A percentile compares a stretch with the other conserved stretches of the same genome.
Conservation (phyloP, 2,888 invertebrate genomes). For the Heteromurus nitidus region DNA sequence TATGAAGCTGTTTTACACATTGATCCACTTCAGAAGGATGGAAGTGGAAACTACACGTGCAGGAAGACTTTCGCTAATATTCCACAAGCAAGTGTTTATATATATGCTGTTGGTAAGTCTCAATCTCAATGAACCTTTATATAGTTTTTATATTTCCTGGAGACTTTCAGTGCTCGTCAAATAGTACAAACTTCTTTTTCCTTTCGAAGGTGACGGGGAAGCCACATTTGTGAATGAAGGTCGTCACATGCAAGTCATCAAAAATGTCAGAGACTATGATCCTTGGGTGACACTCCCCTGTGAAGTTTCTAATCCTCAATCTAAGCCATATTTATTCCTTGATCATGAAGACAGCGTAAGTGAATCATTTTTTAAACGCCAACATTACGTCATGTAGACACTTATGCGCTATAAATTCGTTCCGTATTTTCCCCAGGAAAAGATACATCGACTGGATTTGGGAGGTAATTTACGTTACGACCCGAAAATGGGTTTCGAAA, state of each 20-base stretch:
- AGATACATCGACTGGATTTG: constrained; percentile 62
- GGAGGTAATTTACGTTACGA: constrained; percentile 60
- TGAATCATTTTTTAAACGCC: too few relatives aligned
- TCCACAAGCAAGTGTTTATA: constrained; percentile 64
- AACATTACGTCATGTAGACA: too few relatives aligned
- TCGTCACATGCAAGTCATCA: constrained; percentile 67
- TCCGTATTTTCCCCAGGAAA: constrained; percentile 52
- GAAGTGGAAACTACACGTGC: constrained; percentile 68
- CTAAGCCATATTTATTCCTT: constrained; percentile 67
- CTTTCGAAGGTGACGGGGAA: constrained; percentile 66
- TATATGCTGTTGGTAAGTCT: constrained; percentile 66
- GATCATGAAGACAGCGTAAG: constrained; percentile 68
- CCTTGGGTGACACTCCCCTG: constrained; percentile 66
- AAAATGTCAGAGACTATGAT: constrained; percentile 59
- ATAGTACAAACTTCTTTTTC: not conserved
- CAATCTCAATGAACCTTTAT: not conserved
- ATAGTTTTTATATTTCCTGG: not conserved
- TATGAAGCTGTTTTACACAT: constrained; percentile 67
- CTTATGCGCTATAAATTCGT: too few relatives aligned
- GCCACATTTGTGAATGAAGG: constrained; percentile 69
- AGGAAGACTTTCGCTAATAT: constrained; percentile 62
- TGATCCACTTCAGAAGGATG: constrained; percentile 65
- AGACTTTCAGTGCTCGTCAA: not conserved
- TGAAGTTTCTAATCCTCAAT: constrained; percentile 67
- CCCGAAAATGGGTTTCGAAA: constrained; percentile 65